Evolutionary conservation across 1,140 invertebrate species (phyloP).

Genomic region (Apolygus lucorum): DNA sequence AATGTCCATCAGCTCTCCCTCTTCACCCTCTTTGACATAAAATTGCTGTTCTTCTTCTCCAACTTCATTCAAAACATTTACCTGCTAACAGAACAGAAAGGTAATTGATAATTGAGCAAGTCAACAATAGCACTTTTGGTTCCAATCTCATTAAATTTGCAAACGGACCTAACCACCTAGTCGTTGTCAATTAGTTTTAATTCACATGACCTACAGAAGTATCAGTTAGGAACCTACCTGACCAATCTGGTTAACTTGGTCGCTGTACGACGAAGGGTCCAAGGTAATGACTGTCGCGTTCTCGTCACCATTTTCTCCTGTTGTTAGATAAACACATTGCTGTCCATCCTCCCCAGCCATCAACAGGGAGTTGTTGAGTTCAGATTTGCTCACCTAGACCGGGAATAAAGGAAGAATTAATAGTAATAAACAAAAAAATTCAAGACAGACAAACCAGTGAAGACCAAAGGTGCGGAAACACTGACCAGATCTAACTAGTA

Average conservation of each 20-base stretch:
- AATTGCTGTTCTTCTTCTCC: conserved; percentile 40
- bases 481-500: too few species aligned
- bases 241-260: conserved; percentile 45
- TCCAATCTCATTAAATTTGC: too few species aligned
- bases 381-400: conserved; percentile 43
- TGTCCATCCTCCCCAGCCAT: conserved; percentile 58
- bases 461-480: too few species aligned
- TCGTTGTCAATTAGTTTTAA: too few species aligned
- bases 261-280: conserved; percentile 49
- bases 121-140: too few species aligned
- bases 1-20: conserved; percentile 43
- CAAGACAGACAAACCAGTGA: too few species aligned
- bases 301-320: conserved; percentile 50
- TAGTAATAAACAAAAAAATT: too few species aligned
- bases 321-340: conserved; percentile 60
- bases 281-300: conserved; percentile 45
- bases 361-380: conserved; percentile 46
- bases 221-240: too few species aligned
- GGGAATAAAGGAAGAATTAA: too few species aligned
- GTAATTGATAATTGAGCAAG: neutral
- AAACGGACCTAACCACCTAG: too few species aligned
- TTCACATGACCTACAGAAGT: too few species aligned
- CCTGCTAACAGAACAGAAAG: conserved; percentile 7
- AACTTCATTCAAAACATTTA: conserved; percentile 30
- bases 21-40: conserved; percentile 47